These are phyloP conservation scores for Andrena chrysosceles DNA, from an alignment of 2,888 invertebrate species.

Conservation along the genomic window DNA sequence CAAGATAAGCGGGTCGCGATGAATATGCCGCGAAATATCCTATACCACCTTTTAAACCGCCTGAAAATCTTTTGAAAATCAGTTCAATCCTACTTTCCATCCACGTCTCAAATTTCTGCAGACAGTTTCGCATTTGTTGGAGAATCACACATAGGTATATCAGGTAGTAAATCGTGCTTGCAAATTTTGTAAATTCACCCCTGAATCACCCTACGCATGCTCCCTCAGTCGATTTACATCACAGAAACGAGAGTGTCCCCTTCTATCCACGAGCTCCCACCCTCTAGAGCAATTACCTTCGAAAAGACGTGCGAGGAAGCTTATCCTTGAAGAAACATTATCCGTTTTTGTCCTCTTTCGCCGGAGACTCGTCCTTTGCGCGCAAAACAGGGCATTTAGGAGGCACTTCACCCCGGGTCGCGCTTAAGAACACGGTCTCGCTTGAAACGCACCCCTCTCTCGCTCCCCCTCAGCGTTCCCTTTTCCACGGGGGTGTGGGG, in stretches of 20 bases:
- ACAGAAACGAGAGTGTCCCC: background rate
- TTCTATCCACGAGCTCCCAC: background rate
- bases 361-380: background rate
- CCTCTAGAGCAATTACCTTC: background rate
- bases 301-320: background rate
- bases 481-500: background rate
- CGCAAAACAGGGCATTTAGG: constrained; percentile 17
- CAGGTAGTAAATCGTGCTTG: no score
- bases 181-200: background rate
- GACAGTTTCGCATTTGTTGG: no score
- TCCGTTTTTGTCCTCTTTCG: background rate
- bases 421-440: constrained; percentile 22
- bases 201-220: background rate
- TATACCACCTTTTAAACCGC: background rate
- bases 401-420: constrained; percentile 5
- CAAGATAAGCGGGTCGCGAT: constrained; percentile 43
- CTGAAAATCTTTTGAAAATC: background rate
- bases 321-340: background rate
- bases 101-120: no score
- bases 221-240: background rate
- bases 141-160: no score
- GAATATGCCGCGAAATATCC: constrained; percentile 21
- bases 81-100: no score
- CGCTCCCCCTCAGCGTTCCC: background rate
- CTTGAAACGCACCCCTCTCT: background rate